Percentiles rank a stretch among this genome's conserved stretches.
Conservation (phyloP, 2,113 vertebrate genomes). For the Lampris megalopsis region DNA sequence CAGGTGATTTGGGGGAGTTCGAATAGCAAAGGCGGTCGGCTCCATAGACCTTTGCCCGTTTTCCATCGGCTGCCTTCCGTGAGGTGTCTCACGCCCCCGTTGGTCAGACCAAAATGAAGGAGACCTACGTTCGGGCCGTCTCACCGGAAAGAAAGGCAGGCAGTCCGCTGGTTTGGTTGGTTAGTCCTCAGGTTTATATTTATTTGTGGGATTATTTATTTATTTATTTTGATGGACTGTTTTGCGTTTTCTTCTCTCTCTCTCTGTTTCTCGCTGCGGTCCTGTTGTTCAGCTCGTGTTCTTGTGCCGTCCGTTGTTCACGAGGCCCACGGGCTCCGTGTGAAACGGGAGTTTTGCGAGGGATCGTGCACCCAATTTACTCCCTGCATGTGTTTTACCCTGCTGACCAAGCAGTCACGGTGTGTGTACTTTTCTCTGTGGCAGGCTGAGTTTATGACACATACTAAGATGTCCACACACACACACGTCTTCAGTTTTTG, state of each 20-base stretch:
- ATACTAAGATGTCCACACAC: too few species aligned
- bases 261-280: conserved; percentile 10
- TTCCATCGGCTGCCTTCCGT: conserved; percentile 61
- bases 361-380: conserved; percentile 52
- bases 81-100: conserved; percentile 47
- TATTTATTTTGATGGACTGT: conserved; percentile 72
- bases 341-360: conserved; percentile 51
- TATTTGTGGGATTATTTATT: conserved; percentile 79
- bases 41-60: conserved; percentile 47
- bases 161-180: conserved; percentile 57
- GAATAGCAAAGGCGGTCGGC: conserved; percentile 14
- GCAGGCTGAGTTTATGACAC: too few species aligned
- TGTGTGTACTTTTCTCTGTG: conserved; percentile 23
- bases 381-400: conserved; percentile 62
- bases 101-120: conserved; percentile 58
- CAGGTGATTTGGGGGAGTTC: conserved; percentile 31
- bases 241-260: conserved; percentile 42
- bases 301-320: conserved; percentile 53
- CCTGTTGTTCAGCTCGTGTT: conserved; percentile 54
- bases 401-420: conserved; percentile 48
- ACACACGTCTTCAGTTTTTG: too few species aligned
- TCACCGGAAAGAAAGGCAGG: conserved; percentile 1
- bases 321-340: conserved; percentile 45
- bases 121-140: conserved; percentile 1
- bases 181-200: conserved; percentile 81